Evolutionary conservation across 2,888 invertebrate genomes (phyloP).

Genomic region (Conus canariensis): DNA sequence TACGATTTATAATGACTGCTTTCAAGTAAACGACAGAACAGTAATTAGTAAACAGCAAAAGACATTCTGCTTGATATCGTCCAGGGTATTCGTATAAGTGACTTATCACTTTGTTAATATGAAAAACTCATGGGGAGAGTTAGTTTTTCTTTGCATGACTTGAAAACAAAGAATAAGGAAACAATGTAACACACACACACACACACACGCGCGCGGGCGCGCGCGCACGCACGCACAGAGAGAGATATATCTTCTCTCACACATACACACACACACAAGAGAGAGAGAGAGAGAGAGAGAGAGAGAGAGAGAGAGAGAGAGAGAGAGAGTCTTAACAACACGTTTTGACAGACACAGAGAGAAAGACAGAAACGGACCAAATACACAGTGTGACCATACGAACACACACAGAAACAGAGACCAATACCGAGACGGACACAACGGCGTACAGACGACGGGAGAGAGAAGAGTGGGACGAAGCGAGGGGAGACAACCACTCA

Average conservation of each 20-base stretch:
- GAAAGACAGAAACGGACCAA: background rate
- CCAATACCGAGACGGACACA: background rate
- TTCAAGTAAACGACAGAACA: no score
- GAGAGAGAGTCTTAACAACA: background rate
- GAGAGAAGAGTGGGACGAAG: background rate
- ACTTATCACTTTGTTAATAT: no score
- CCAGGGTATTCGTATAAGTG: no score
- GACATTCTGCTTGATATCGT: no score
- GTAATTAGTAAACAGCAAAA: no score
- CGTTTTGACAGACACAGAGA: background rate
- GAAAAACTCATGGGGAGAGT: no score
- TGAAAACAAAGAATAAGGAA: no score
- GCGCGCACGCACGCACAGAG: no score
- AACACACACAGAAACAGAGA: background rate
- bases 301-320: background rate
- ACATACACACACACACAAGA: no score
- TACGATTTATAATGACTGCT: no score
- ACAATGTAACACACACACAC: background rate
- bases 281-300: background rate
- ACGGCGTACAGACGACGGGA: background rate
- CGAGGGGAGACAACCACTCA: slow-evolving; percentile 20
- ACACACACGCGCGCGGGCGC: background rate
- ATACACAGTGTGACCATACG: background rate
- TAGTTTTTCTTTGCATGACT: no score
- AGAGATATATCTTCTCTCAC: no score